Evolutionary conservation across 2,797 vertebrate species (phyloP).

Genomic region (Xyrichtys novacula): DNA sequence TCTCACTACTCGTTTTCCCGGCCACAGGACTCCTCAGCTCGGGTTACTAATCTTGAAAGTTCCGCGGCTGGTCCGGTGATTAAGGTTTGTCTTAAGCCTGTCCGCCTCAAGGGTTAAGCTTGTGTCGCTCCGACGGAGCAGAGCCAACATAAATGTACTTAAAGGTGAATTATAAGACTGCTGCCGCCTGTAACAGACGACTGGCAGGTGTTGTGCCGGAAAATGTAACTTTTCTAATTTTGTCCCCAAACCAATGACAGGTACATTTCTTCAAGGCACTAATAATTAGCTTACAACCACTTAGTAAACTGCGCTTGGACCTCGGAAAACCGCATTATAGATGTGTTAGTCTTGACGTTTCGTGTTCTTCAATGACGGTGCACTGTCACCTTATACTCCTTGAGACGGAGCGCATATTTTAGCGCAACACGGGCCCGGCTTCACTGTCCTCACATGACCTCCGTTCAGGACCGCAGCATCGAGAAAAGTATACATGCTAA

Average conservation of each 20-base stretch:
- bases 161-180: neutral
- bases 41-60: neutral
- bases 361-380: accelerated
- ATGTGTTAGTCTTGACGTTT: accelerated
- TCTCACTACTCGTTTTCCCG: too few species aligned
- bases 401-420: neutral
- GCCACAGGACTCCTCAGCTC: neutral
- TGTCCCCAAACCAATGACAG: neutral
- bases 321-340: too few species aligned
- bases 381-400: neutral
- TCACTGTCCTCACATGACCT: neutral
- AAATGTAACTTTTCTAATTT: neutral
- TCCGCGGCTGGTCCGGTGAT: neutral
- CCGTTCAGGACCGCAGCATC: neutral
- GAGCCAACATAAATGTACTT: constrained; percentile 14
- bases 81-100: neutral
- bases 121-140: accelerated
- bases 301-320: too few species aligned
- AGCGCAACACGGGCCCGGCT: neutral
- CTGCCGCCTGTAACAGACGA: neutral
- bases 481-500: neutral
- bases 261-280: too few species aligned
- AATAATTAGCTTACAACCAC: too few species aligned
- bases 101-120: neutral
- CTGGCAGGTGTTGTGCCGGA: neutral